Base-by-base conservation (phyloP, 2,797 vertebrate genomes). In the Xenops minutus region DNA sequence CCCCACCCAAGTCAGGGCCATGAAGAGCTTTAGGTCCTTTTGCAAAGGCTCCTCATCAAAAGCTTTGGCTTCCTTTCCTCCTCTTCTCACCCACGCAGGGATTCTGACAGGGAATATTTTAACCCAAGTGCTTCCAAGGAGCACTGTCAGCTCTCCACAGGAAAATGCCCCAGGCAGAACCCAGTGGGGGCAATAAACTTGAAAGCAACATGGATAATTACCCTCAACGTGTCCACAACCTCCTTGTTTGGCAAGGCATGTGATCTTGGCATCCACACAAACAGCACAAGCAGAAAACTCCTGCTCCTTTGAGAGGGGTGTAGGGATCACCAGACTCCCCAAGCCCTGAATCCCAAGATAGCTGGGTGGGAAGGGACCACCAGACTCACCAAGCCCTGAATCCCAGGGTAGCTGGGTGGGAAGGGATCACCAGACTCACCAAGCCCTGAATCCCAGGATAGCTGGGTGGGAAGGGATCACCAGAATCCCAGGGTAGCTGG, bases 171-270 rank as follows among this genome's bases (percentile, higher is more conserved):
- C 1, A 49, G 81, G 91, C 23, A 64, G n/a, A 85, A 20, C 34
- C 48, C 41, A 3, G 22, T 0, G 39, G n/a, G 61, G 49, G 23
- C 36, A 91, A 62, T 23, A 13, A 43, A 59, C 41, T 17, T 16
- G 32, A 63, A 84, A 82, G 66, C 63, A 69, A 9, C 0, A 0
- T 7, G 41, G 22, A 0, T 26, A 8, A 90, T 10, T 29, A 52
- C 44, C 72, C 34, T 27, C 34, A 67, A 41, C 10, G 2, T 3
- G 0, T 7, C 26, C 41, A 58, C 27, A 1, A 1, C 3, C 43
- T 15, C 29, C 63, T 14, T 9, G n/a, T 15, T 69, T 7, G 15
- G 83, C 74, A 48, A 69, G 82, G 51, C 0, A 0, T 32, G 29
- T 3, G 75, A 13, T 30, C 69, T 55, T 10, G 74, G 81, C 75